phyloP scores from a whole-genome alignment of 2,888 invertebrate genomes.

The Ectemnius lituratus region DNA sequence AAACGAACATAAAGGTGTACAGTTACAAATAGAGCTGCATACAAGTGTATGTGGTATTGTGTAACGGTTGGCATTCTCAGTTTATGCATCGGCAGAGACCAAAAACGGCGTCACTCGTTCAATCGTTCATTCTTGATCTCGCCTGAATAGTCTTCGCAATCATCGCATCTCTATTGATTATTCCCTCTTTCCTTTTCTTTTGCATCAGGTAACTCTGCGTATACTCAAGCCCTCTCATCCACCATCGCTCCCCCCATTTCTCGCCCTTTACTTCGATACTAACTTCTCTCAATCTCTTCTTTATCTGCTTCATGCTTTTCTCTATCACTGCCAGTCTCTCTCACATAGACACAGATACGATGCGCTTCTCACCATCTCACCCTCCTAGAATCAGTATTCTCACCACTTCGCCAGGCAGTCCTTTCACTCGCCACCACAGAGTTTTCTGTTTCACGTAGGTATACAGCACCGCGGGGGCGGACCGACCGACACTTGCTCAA shows the following conservation, averaged over 20 bases:
- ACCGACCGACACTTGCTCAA: conserved; percentile 39
- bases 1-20: no score
- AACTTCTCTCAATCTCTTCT: conserved; percentile 19
- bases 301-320: no score
- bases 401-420: neutral
- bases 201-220: neutral
- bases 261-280: conserved; percentile 2
- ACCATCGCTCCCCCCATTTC: conserved; percentile 7
- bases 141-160: conserved; percentile 37
- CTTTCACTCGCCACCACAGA: neutral
- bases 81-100: neutral
- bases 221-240: conserved; percentile 10
- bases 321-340: conserved; percentile 8
- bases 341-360: neutral
- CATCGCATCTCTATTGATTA: conserved; percentile 18
- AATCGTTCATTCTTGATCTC: conserved; percentile 44
- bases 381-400: neutral
- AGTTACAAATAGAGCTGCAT: no score
- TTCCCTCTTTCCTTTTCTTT: conserved; percentile 10
- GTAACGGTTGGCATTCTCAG: no score
- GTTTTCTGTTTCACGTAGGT: conserved; percentile 21
- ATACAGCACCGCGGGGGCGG: no score
- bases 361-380: neutral
- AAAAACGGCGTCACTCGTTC: neutral
- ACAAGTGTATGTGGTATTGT: no score